Evolutionary conservation across 2,113 vertebrate genomes (phyloP), one percentile per base, ranked within the genome.

Genomic region (Apodemus sylvaticus): DNA sequence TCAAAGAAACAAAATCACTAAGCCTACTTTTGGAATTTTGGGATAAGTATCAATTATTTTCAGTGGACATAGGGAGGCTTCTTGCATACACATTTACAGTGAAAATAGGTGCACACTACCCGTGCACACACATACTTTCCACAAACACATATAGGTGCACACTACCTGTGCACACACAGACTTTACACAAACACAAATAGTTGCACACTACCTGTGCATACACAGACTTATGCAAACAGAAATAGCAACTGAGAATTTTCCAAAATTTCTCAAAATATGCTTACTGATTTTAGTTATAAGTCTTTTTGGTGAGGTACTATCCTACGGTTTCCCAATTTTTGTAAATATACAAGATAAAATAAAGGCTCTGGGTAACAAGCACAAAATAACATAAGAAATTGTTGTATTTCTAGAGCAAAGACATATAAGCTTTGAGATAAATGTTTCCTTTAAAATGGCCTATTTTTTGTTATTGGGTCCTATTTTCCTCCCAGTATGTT

Each of bases 381-480:
- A 74, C 26, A 92, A 68, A 90, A 89, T 82, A 96, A 95, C 53
- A 12, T 82, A 66, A 51, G 66, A 62, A 24, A 12, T 45, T 74
- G 42, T 53, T 94, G 42, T 34, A 9, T 16, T 81, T 89, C 73
- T 39, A 79, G 55, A 92, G 31, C 31, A 91, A 96, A 81, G 20
- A 79, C 39, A 74, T 60, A 53, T 19, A 14, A 71, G 24, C 6
- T 71, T 55, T 77, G 83, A 81, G 73, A 86, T 26, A 91, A 88
- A 90, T 55, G 10, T 87, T 86, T 91, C 87, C 71, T 64, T 93
- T 95, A 87, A 91, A 91, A 83, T 66, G 24, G 91, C 51, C 92
- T 76, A n/a, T 96, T 95, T 91, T 90, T 66, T 85, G 70, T 78
- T 95, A 89, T 36, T 87, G 90, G 87, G 34, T 68, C 42, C 39